Percentiles rank a stretch among this genome's conserved stretches.
Conservation (phyloP, 2,888 invertebrate species). For the Epicampocera succincta region DNA sequence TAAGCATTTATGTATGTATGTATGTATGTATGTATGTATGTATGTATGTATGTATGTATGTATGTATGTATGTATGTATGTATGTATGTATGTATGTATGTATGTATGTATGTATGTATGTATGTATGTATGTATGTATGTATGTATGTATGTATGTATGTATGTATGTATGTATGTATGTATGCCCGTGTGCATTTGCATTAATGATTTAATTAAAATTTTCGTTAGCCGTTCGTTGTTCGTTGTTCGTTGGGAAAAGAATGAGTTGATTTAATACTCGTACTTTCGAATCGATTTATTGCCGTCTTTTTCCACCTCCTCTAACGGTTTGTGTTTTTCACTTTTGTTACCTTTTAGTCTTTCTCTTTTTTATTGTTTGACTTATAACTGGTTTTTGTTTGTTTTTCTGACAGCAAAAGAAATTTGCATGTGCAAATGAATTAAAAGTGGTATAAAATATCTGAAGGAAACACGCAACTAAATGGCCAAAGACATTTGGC, state of each 20-base stretch:
- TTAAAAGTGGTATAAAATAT: constrained; percentile 40
- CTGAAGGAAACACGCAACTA: constrained; percentile 33
- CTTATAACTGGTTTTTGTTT: background rate
- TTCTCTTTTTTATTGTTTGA: background rate
- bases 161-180: background rate
- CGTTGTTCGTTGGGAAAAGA: too few species aligned
- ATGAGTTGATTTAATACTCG: too few species aligned
- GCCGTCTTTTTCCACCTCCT: background rate
- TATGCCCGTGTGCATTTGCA: too few species aligned
- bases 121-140: too few species aligned
- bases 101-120: too few species aligned
- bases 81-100: too few species aligned
- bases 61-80: too few species aligned
- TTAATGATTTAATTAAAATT: too few species aligned
- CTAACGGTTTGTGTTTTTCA: background rate
- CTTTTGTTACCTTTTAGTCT: background rate
- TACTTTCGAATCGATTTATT: background rate
- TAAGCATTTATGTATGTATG: background rate
- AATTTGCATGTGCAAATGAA: constrained; percentile 52
- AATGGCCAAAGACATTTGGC: background rate
- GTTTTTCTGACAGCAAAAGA: background rate
- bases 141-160: too few species aligned
- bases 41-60: too few species aligned
- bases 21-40: too few species aligned
- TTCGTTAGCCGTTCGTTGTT: too few species aligned